Conservation (phyloP, 2,888 invertebrate species). For the Melitaea athalia region DNA sequence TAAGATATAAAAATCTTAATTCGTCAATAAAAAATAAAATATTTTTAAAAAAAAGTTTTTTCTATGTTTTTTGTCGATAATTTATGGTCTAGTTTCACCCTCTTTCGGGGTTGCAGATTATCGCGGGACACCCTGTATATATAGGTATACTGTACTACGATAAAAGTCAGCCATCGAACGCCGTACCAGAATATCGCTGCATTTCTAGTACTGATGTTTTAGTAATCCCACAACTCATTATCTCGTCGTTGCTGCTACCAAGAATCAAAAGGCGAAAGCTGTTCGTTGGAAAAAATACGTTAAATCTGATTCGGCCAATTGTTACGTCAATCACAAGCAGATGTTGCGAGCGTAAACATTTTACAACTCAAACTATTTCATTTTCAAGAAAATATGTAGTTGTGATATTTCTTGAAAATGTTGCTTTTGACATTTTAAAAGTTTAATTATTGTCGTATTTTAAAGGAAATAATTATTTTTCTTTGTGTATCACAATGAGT, state of each 20-base stretch:
- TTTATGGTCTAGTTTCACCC: too few relatives aligned
- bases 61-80: too few relatives aligned
- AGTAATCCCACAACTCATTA: too few relatives aligned
- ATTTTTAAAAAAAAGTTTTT: too few relatives aligned
- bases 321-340: constrained; percentile 24
- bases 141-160: background rate
- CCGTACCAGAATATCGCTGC: background rate
- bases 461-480: background rate
- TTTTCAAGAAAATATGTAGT: constrained; percentile 17
- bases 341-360: constrained; percentile 27
- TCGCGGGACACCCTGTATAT: too few relatives aligned
- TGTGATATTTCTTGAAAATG: constrained; percentile 4
- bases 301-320: constrained; percentile 8
- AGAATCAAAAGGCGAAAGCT: background rate
- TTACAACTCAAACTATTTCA: constrained; percentile 18
- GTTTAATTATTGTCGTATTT: background rate
- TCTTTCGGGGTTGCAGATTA: too few relatives aligned
- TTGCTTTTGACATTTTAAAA: constrained; percentile 2
- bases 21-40: too few relatives aligned
- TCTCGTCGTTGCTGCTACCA: too few relatives aligned
- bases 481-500: background rate
- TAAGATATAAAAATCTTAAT: too few relatives aligned
- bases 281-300: constrained; percentile 1
- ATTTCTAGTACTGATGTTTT: background rate
- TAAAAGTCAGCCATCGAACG: background rate